Evolutionary conservation across 2,113 vertebrate genomes (phyloP).

Genomic region (Centropus unirufus): DNA sequence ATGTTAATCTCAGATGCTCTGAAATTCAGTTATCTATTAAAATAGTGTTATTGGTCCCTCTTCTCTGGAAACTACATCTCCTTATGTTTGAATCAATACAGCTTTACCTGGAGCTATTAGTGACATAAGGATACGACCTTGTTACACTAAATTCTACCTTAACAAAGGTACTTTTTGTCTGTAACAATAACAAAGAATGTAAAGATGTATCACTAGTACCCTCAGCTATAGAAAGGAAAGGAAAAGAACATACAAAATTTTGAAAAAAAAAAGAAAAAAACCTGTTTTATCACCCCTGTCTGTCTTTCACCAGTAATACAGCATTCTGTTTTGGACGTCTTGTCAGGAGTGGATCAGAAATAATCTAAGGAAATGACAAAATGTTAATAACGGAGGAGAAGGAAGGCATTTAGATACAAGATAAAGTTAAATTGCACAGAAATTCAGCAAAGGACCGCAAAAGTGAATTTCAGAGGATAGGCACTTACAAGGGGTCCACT

Average conservation of each 20-base stretch:
- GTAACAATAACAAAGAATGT: neutral
- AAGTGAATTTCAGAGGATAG: neutral
- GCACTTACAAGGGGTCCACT: neutral
- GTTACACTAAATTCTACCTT: neutral
- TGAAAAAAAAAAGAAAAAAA: accelerated
- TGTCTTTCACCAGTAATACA: neutral
- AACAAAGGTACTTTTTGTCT: neutral
- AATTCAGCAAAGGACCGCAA: neutral
- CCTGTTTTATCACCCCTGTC: neutral
- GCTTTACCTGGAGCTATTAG: neutral
- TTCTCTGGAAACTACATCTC: neutral
- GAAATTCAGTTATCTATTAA: neutral
- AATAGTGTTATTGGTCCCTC: neutral
- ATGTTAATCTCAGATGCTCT: neutral
- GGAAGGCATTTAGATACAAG: neutral
- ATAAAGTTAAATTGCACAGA: neutral
- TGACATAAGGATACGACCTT: neutral
- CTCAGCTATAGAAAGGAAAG: neutral
- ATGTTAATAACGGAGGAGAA: neutral
- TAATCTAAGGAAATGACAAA: neutral
- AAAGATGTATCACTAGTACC: neutral
- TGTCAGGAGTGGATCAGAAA: neutral
- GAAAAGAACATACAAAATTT: neutral
- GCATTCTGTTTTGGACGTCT: neutral
- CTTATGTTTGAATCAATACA: neutral